Conservation (phyloP, 2,797 vertebrate genomes). For the Carcharodon carcharias region DNA sequence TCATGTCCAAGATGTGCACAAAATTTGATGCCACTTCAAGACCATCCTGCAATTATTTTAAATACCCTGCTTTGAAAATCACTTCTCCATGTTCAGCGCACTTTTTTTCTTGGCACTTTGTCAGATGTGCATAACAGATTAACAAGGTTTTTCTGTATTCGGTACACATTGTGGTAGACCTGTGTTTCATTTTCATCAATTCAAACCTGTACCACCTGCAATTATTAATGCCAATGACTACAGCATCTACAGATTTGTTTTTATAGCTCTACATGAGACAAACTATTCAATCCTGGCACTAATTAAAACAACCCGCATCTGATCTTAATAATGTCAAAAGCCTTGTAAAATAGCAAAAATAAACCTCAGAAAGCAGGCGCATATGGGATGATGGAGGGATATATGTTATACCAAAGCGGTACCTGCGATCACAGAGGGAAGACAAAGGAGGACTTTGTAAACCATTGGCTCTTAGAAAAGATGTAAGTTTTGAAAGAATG, state of each 20-base stretch:
- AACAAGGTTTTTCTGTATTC: neutral
- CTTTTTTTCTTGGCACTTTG: neutral
- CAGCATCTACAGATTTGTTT: neutral
- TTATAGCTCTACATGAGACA: constrained; percentile 2
- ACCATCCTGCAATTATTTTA: neutral
- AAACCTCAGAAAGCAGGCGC: neutral
- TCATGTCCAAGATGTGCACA: neutral
- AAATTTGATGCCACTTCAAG: neutral
- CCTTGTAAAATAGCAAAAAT: neutral
- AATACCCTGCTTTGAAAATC: neutral
- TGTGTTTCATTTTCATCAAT: neutral
- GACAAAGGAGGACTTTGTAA: neutral
- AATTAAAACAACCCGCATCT: constrained; percentile 10
- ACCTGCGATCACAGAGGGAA: neutral
- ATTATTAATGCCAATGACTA: neutral
- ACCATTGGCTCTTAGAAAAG: neutral
- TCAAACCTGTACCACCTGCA: constrained; percentile 7
- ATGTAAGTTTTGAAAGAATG: neutral
- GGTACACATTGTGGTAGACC: neutral
- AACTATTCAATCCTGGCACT: constrained; percentile 25
- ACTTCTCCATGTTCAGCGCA: neutral
- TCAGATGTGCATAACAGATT: neutral
- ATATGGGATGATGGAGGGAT: neutral
- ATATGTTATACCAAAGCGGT: neutral
- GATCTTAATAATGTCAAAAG: constrained; percentile 17